A percentile compares a stretch with the other conserved stretches of the same genome.
These are phyloP conservation scores for Lepidothrix coronata DNA, from an alignment of 2,113 vertebrate genomes.

Conservation along the genomic window DNA sequence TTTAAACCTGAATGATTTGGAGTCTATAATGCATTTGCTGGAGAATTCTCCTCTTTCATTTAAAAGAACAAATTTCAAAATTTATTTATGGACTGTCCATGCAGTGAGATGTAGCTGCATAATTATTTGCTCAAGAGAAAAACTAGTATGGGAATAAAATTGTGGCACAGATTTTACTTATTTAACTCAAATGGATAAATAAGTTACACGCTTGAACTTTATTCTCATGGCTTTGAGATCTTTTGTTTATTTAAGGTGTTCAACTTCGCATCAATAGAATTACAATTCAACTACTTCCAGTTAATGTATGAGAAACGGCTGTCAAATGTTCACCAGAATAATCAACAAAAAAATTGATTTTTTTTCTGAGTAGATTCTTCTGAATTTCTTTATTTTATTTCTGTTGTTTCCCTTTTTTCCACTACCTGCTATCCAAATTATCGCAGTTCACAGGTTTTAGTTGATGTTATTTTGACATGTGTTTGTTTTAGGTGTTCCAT, in stretches of 20 bases:
- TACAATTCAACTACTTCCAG: conserved; percentile 65
- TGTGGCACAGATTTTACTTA: background rate
- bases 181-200: conserved; percentile 54
- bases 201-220: conserved; percentile 64
- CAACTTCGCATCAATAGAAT: conserved; percentile 65
- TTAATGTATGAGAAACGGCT: conserved; percentile 72
- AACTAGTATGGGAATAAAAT: background rate
- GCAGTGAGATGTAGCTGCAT: background rate
- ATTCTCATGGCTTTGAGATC: conserved; percentile 38
- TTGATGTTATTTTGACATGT: background rate
- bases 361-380: background rate
- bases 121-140: background rate
- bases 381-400: background rate
- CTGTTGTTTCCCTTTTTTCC: background rate
- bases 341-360: conserved; percentile 23
- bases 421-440: background rate
- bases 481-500: background rate
- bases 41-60: background rate
- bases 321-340: conserved; percentile 67
- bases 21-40: background rate
- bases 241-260: conserved; percentile 73
- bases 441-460: background rate
- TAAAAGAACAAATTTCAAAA: background rate
- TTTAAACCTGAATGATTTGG: background rate
- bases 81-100: background rate